Percentiles rank a stretch among this genome's conserved stretches.
Conservation (phyloP, 2,888 invertebrate genomes). For the Blera fallax region DNA sequence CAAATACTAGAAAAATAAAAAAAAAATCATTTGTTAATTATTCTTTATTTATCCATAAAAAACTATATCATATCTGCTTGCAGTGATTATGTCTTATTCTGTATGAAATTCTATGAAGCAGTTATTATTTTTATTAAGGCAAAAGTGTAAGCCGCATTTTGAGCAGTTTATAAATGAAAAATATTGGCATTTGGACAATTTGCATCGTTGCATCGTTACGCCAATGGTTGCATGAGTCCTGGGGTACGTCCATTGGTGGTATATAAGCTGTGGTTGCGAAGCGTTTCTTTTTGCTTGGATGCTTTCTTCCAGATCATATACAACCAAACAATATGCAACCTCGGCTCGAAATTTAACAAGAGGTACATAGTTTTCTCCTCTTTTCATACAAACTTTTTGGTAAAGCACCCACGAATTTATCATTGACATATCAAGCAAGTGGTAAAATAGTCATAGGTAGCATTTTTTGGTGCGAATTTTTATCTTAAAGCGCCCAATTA, state of each 20-base stretch:
- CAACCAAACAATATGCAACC: neutral
- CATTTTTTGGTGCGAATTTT: no score
- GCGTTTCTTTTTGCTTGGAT: neutral
- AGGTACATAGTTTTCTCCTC: no score
- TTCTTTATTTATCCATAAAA: neutral
- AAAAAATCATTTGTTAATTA: neutral
- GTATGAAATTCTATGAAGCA: no score
- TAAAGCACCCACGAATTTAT: neutral
- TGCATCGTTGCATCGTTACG: neutral
- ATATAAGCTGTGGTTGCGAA: neutral
- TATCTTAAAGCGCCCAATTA: no score
- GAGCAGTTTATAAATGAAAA: neutral
- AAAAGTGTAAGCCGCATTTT: neutral
- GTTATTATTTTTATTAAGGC: no score
- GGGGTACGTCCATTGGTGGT: neutral
- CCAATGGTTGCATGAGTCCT: neutral
- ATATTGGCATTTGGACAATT: neutral
- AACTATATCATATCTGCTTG: neutral
- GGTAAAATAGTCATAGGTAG: neutral
- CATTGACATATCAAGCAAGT: neutral
- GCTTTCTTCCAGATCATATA: neutral
- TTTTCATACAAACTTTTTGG: no score
- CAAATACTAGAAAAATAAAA: neutral
- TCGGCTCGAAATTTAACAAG: no score
- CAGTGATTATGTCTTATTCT: neutral